Evolutionary conservation across 2,113 vertebrate species (phyloP).

Genomic region (Prolemur simus): DNA sequence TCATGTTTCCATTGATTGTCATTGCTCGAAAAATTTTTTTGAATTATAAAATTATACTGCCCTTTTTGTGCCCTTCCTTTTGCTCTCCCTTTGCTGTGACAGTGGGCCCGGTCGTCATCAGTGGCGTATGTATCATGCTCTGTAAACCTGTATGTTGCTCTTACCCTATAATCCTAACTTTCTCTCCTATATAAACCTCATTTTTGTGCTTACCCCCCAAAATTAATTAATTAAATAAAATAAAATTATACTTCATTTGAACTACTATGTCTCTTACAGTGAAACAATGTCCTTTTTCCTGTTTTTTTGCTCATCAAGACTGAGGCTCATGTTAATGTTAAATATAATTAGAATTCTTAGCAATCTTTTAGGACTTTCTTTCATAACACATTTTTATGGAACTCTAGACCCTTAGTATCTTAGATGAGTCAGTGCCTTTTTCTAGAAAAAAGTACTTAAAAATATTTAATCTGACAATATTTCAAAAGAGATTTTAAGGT

Average conservation of each 20-base stretch:
- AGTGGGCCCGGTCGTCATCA: too few relatives aligned
- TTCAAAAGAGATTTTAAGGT: constrained; percentile 7
- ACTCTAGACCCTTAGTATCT: background rate
- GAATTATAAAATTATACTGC: constrained; percentile 6
- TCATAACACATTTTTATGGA: constrained; percentile 2
- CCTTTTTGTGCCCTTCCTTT: too few relatives aligned
- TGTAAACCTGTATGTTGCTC: too few relatives aligned
- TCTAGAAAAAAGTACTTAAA: background rate
- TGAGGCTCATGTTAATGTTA: background rate
- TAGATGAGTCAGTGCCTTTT: background rate
- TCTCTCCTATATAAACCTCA: too few relatives aligned
- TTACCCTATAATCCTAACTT: too few relatives aligned
- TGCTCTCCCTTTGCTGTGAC: too few relatives aligned
- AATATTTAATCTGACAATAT: background rate
- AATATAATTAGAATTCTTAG: background rate
- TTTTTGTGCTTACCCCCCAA: too few relatives aligned
- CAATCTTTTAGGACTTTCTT: background rate
- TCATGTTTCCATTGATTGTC: background rate
- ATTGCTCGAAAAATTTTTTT: constrained; percentile 31
- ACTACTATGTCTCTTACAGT: background rate
- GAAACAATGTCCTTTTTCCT: background rate
- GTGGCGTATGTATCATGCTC: too few relatives aligned
- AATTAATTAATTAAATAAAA: background rate
- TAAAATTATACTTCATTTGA: constrained; percentile 31
- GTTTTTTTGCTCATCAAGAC: background rate